Conservation (phyloP, 2,888 invertebrate genomes). For the Agrotis exclamationis region DNA sequence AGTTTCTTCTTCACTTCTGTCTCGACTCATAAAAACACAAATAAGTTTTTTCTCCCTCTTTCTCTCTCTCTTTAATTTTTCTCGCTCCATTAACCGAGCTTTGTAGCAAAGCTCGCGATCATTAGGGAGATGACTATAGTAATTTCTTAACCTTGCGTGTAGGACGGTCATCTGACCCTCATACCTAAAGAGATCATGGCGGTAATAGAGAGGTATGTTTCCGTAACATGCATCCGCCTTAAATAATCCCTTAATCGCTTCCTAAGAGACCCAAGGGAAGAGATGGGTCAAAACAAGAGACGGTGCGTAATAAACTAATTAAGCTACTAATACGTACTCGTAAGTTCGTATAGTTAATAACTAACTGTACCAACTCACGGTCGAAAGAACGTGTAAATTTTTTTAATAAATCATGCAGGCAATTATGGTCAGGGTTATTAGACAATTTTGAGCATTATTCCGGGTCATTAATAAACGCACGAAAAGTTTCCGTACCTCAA, state of each 20-base stretch:
- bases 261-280: slow-evolving; percentile 10
- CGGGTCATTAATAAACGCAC: slow-evolving; percentile 24
- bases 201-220: slow-evolving; percentile 3
- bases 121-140: slow-evolving; percentile 41
- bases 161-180: slow-evolving; percentile 19
- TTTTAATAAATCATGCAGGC: slow-evolving; percentile 3
- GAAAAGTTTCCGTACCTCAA: slow-evolving; percentile 40
- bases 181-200: slow-evolving; percentile 14
- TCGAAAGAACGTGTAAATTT: neutral
- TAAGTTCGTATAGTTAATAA: slow-evolving; percentile 9
- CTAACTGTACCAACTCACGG: too few species aligned
- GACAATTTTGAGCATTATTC: slow-evolving; percentile 11
- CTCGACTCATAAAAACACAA: slow-evolving; percentile 1
- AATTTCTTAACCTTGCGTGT: slow-evolving; percentile 20
- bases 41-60: slow-evolving; percentile 15
- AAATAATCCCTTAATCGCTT: slow-evolving; percentile 39
- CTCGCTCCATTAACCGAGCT: slow-evolving; percentile 30
- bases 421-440: neutral
- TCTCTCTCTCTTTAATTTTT: slow-evolving; percentile 25
- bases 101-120: slow-evolving; percentile 32
- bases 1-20: too few species aligned
- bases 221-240: slow-evolving; percentile 20
- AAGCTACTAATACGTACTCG: neutral
- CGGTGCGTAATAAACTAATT: slow-evolving; percentile 24
- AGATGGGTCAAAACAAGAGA: slow-evolving; percentile 10